Percentiles rank a stretch among this genome's conserved stretches.
Conservation (phyloP, 2,888 invertebrate species). For the Rutpela maculata region DNA sequence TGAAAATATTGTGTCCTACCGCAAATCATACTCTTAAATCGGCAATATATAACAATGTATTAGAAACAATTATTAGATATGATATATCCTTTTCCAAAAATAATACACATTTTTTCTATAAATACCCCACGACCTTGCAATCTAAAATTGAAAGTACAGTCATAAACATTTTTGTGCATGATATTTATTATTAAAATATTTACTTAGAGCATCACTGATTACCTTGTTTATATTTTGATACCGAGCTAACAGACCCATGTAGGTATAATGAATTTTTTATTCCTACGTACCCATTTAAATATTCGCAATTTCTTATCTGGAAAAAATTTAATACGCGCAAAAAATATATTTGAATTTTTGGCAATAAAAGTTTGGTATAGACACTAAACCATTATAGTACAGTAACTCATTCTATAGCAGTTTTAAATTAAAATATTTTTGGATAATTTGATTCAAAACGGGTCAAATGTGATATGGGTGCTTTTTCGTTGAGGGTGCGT, state of each 20-base stretch:
- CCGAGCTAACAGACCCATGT: neutral
- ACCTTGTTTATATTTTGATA: conserved; percentile 26
- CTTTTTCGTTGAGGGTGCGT: too few species aligned
- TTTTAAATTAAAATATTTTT: too few species aligned
- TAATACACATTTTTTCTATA: conserved; percentile 9
- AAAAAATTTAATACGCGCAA: neutral
- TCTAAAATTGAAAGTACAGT: neutral
- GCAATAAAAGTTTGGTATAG: too few species aligned
- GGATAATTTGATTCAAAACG: too few species aligned
- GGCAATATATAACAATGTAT: neutral
- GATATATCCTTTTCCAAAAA: neutral
- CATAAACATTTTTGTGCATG: conserved; percentile 20
- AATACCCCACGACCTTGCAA: conserved; percentile 19
- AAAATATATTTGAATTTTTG: neutral
- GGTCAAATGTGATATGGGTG: too few species aligned
- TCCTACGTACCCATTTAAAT: neutral
- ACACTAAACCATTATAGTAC: too few species aligned
- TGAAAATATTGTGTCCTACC: too few species aligned
- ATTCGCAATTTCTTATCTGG: neutral
- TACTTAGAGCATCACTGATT: conserved; percentile 10
- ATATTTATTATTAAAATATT: conserved; percentile 8
- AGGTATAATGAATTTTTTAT: neutral
- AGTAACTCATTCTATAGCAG: too few species aligned
- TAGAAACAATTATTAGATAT: neutral
- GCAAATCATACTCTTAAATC: too few species aligned